These are phyloP conservation scores for Lordiphosa mommai DNA, from an alignment of 1,140 invertebrate genomes.

Conservation along the genomic window DNA sequence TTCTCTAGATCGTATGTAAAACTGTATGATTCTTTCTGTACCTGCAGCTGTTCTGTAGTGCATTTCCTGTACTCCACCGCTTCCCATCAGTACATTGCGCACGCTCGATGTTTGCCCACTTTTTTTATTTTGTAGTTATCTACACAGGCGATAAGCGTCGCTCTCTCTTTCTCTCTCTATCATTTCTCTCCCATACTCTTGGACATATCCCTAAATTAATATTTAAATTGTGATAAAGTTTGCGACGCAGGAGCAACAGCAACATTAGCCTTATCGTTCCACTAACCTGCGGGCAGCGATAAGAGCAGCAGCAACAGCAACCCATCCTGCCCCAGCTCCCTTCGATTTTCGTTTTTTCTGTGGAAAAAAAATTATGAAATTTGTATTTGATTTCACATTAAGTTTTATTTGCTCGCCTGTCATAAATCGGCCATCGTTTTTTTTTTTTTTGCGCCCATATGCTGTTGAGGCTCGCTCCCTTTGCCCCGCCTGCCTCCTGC, in stretches of 20 bases:
- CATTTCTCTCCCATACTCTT: slow-evolving; percentile 2
- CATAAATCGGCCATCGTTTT: slow-evolving; percentile 47
- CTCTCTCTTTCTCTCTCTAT: slow-evolving; percentile 7
- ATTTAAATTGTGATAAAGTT: slow-evolving; percentile 68
- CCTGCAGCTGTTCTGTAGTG: slow-evolving; percentile 8
- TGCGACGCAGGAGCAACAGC: slow-evolving; percentile 37
- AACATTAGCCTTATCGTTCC: slow-evolving; percentile 4
- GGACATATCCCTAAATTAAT: slow-evolving; percentile 68
- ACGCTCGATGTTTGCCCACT: slow-evolving; percentile 24
- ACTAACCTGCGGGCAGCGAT: slow-evolving; percentile 45
- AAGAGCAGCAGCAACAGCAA: slow-evolving; percentile 12
- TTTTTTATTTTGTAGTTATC: slow-evolving; percentile 12
- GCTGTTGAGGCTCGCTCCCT: slow-evolving; percentile 18
- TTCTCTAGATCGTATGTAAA: too few species aligned
- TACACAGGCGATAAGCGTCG: slow-evolving; percentile 5
- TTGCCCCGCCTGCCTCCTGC: slow-evolving; percentile 24
- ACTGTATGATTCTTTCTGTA: neutral
- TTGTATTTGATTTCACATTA: slow-evolving; percentile 70
- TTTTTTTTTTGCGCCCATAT: slow-evolving; percentile 50
- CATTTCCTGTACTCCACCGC: slow-evolving; percentile 7
- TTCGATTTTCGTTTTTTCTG: slow-evolving; percentile 12
- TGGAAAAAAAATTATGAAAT: slow-evolving; percentile 49
- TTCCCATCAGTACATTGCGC: slow-evolving; percentile 1
- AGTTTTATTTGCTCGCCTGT: slow-evolving; percentile 46
- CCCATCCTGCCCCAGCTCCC: slow-evolving; percentile 8